Conservation (phyloP, 2,888 invertebrate species). For the Octonoba sinensis region DNA sequence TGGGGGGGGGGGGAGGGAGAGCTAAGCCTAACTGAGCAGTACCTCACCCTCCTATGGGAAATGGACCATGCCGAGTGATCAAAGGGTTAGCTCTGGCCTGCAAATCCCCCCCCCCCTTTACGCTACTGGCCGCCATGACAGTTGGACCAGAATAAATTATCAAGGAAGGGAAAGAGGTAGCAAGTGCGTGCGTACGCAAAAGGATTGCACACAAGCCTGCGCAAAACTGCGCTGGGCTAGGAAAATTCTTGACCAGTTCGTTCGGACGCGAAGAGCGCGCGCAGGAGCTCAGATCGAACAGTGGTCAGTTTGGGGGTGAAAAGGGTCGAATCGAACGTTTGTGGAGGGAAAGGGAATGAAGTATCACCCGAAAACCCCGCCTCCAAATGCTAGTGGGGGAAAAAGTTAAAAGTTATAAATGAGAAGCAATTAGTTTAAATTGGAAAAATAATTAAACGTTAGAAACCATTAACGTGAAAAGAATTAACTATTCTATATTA, state of each 20-base stretch:
- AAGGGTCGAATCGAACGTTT: background rate
- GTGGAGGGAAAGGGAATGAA: background rate
- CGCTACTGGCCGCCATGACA: conserved; percentile 52
- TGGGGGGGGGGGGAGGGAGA: conserved; percentile 19
- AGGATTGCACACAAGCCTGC: conserved; percentile 35
- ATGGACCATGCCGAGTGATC: conserved; percentile 64
- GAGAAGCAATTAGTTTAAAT: too few species aligned
- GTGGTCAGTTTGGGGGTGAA: background rate
- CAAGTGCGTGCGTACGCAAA: conserved; percentile 16
- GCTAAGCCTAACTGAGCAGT: conserved; percentile 41
- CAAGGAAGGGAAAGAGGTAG: conserved; percentile 43
- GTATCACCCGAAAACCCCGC: conserved; percentile 6
- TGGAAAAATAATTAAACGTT: too few species aligned
- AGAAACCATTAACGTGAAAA: too few species aligned
- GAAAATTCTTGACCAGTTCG: conserved; percentile 54
- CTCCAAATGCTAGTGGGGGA: background rate
- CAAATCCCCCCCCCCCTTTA: conserved; percentile 14
- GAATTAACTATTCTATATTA: too few species aligned
- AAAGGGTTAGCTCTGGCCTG: conserved; percentile 48
- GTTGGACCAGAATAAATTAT: conserved; percentile 63
- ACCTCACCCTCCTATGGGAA: conserved; percentile 61
- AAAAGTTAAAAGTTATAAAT: too few species aligned
- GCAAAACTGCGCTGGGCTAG: conserved; percentile 27
- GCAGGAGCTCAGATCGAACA: too few species aligned
- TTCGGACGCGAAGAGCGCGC: background rate